Base-by-base conservation (phyloP, 2,797 vertebrate genomes). In the Phataginus tetradactyla region DNA sequence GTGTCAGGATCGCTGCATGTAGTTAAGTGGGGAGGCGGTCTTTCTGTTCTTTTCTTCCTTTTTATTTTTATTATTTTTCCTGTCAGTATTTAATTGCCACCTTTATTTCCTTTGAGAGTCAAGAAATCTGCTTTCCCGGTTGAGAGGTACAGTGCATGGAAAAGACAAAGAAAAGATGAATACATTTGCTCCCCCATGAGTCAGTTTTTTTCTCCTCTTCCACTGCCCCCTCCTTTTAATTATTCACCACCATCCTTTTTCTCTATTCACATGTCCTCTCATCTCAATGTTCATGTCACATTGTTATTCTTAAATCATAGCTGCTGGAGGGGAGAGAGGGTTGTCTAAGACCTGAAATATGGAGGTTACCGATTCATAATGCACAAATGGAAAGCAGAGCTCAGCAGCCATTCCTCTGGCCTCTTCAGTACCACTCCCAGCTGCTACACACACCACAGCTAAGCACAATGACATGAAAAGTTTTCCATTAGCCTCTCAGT, bases 31-130 rank as follows among this genome's bases (percentile, higher is more conserved):
- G 72, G 95, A 97, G 97, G 66, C 0, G 18, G 95, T 72, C 39
- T 96, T 95, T 83, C 34, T 78, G 68, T 90, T 95, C 78, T 94
- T 74, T 90, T 61, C 49, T 74, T 90, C 18, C 27, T 77, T 96
- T 83, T 91, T 81, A 55, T 94, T 95, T 97, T 97, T 97, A 79
- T 95, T 97, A 95, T 96, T 97, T 94, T 98, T 98, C 96, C 97
- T 97, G 98, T 97, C 98, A 97, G 97, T 97, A 98, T 98, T 98
- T 99, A 99, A 98, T 98, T 98, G 98, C 98, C 98, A 98, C 98
- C 97, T 98, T 99, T 98, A 98, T 98, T 98, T 98, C 97, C 97
- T 98, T 98, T 98, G 98, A 98, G 96, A 98, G 96, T 98, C 98
- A 98, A 98, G 98, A 98, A 98, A 98, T 98, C 97, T 98, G 96